Percentiles rank a stretch among this genome's conserved stretches.
phyloP scores from a whole-genome alignment of 2,113 vertebrate species.

The Romanogobio albipinnatus region DNA sequence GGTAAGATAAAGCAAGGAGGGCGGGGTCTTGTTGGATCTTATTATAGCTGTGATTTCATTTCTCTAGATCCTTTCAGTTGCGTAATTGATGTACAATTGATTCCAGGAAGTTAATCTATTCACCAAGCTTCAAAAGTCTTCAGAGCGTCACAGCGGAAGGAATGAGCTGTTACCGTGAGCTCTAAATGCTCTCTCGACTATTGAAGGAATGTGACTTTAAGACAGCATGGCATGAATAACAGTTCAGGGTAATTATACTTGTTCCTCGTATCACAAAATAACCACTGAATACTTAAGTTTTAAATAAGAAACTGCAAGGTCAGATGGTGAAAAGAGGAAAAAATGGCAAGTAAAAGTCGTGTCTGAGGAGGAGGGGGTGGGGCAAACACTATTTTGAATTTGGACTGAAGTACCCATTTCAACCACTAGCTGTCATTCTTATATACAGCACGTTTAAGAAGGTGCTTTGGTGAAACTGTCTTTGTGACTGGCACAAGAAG shows the following conservation, averaged over 20 bases:
- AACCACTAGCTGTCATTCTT: too few species aligned
- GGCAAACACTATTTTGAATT: too few species aligned
- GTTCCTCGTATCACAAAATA: neutral
- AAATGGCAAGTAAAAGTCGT: neutral
- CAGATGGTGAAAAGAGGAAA: neutral
- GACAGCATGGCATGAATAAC: slow-evolving; percentile 15
- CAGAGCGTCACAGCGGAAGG: neutral
- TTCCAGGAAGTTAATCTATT: slow-evolving; percentile 29
- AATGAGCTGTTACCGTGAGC: neutral
- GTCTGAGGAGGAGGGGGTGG: too few species aligned
- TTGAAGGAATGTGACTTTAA: slow-evolving; percentile 5
- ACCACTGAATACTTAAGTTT: neutral
- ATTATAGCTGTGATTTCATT: neutral
- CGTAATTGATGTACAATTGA: slow-evolving; percentile 30
- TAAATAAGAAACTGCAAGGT: slow-evolving; percentile 9
- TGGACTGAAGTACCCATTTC: too few species aligned
- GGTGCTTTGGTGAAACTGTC: neutral
- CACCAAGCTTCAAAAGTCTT: neutral
- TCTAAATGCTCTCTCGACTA: neutral
- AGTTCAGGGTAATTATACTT: neutral
- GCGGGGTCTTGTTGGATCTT: neutral
- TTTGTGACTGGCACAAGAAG: neutral
- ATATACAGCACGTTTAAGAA: too few species aligned
- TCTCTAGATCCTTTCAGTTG: slow-evolving; percentile 3
- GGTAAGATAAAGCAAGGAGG: neutral